These are phyloP conservation scores for Mugil cephalus DNA, from an alignment of 2,113 vertebrate genomes.

Conservation along the genomic window DNA sequence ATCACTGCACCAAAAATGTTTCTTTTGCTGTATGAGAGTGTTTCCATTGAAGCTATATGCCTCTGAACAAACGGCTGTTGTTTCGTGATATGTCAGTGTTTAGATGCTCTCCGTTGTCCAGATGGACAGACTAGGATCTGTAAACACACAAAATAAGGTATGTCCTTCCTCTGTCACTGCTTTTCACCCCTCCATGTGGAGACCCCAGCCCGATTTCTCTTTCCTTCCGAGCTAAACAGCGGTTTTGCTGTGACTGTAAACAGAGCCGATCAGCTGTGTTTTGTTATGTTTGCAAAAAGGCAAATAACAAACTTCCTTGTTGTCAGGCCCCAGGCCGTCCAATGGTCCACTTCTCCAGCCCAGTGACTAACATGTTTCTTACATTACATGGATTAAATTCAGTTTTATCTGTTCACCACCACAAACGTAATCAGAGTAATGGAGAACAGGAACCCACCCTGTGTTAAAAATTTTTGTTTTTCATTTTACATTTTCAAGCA, in stretches of 20 bases:
- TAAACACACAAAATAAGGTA: slow-evolving; percentile 70
- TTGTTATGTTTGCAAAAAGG: slow-evolving; percentile 70
- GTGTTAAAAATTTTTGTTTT: slow-evolving; percentile 33
- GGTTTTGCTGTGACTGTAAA: slow-evolving; percentile 68
- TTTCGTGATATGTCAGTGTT: slow-evolving; percentile 48
- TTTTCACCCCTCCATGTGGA: slow-evolving; percentile 32
- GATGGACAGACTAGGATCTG: slow-evolving; percentile 56
- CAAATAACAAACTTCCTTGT: slow-evolving; percentile 71
- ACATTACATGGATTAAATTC: slow-evolving; percentile 62
- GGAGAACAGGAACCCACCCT: slow-evolving; percentile 49
- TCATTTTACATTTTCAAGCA: slow-evolving; percentile 28
- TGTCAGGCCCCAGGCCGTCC: slow-evolving; percentile 43
- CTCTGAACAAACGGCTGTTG: slow-evolving; percentile 63
- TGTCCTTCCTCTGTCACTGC: slow-evolving; percentile 30
- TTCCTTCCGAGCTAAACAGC: slow-evolving; percentile 66
- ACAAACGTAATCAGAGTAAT: slow-evolving; percentile 69
- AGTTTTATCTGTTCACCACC: slow-evolving; percentile 67
- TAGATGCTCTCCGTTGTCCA: slow-evolving; percentile 67
- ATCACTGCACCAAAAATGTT: slow-evolving; percentile 59
- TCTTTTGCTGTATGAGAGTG: slow-evolving; percentile 21
- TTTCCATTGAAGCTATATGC: slow-evolving; percentile 56
- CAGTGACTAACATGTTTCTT: slow-evolving; percentile 60
- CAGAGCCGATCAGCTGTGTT: slow-evolving; percentile 68
- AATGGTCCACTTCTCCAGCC: slow-evolving; percentile 47
- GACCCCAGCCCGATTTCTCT: slow-evolving; percentile 39